Conservation (phyloP, 2,888 invertebrate species). For the Strigamia transsilvanica region DNA sequence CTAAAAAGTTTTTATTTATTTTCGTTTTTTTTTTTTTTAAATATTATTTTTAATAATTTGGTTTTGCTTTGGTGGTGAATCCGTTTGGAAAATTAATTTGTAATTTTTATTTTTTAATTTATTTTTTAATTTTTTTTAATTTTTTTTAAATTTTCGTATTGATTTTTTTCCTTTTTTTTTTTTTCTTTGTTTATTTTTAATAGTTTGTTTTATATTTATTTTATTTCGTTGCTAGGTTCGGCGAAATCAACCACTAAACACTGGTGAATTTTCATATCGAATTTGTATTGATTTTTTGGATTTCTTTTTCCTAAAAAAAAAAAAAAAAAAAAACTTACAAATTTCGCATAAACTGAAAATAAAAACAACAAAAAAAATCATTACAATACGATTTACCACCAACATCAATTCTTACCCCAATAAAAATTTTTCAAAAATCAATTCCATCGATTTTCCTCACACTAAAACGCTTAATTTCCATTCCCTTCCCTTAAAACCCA, state of each 20-base stretch:
- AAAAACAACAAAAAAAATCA: too few species aligned
- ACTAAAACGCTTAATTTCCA: neutral
- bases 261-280: neutral
- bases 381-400: too few species aligned
- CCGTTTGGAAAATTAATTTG: neutral
- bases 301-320: too few species aligned
- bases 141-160: neutral
- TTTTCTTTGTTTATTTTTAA: neutral
- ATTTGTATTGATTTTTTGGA: neutral
- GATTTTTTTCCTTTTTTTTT: too few species aligned
- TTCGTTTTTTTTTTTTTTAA: neutral
- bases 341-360: neutral
- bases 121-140: neutral
- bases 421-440: too few species aligned
- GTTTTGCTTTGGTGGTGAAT: neutral
- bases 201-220: neutral
- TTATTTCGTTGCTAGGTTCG: conserved; percentile 6
- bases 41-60: neutral
- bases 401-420: too few species aligned
- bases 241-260: neutral
- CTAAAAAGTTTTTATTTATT: neutral
- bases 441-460: neutral
- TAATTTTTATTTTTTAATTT: neutral
- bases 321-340: neutral
- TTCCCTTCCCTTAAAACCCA: neutral